Percentiles rank a stretch among this genome's conserved stretches.
Conservation (phyloP, 2,888 invertebrate genomes). For the Plebejus anna region DNA sequence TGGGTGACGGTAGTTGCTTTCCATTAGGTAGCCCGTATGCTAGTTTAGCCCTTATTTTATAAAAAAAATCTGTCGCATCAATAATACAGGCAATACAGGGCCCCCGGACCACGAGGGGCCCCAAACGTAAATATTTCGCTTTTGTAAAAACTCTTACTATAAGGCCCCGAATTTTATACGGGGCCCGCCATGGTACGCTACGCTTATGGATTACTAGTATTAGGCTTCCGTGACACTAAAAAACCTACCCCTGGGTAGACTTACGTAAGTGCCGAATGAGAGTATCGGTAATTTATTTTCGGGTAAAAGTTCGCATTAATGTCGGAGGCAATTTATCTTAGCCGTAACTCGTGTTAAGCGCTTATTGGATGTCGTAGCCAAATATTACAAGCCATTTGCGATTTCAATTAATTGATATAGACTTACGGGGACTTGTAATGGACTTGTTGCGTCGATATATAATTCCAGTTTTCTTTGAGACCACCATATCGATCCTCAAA, state of each 20-base stretch:
- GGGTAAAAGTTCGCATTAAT: slow-evolving; percentile 65
- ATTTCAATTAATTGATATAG: slow-evolving; percentile 20
- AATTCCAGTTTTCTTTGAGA: too few species aligned
- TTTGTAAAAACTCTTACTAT: too few species aligned
- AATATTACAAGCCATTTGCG: slow-evolving; percentile 50
- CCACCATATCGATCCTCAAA: not conserved
- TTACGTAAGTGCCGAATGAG: slow-evolving; percentile 19
- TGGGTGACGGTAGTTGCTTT: too few species aligned
- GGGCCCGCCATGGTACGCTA: too few species aligned
- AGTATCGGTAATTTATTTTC: slow-evolving; percentile 59
- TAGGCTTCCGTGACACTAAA: not conserved
- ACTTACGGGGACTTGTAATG: not conserved
- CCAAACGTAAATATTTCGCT: too few species aligned
- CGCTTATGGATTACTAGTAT: too few species aligned
- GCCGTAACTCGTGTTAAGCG: slow-evolving; percentile 67
- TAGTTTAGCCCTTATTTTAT: too few species aligned
- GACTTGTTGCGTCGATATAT: not conserved
- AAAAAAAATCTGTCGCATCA: too few species aligned
- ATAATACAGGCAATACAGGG: too few species aligned
- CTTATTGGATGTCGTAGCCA: slow-evolving; percentile 69
- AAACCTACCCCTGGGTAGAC: not conserved
- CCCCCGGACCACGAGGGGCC: too few species aligned
- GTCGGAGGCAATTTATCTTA: slow-evolving; percentile 70
- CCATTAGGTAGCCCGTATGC: too few species aligned
- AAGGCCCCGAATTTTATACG: too few species aligned